Evolutionary conservation across 2,113 vertebrate genomes (phyloP).

Genomic region (Fregetta grallaria): DNA sequence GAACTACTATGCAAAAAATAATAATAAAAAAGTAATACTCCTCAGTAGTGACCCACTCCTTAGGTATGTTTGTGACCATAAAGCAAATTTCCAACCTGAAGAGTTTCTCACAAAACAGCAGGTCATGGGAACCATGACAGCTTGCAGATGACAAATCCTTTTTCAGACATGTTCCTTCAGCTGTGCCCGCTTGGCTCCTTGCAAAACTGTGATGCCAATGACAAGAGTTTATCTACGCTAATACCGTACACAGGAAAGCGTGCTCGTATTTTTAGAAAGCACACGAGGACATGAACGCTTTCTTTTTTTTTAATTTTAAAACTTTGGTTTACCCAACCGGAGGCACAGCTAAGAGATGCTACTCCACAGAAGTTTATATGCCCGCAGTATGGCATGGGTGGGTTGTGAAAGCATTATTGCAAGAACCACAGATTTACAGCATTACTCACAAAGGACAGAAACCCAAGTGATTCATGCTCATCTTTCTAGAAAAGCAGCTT

Average conservation of each 20-base stretch:
- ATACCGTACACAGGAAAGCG: neutral
- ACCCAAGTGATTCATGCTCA: neutral
- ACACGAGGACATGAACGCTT: neutral
- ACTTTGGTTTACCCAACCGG: neutral
- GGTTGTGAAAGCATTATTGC: neutral
- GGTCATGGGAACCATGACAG: neutral
- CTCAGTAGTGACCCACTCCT: neutral
- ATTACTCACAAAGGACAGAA: slow-evolving; percentile 18
- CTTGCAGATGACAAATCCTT: neutral
- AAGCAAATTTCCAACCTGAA: neutral
- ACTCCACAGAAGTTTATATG: neutral
- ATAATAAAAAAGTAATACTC: too few relatives aligned
- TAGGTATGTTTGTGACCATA: neutral
- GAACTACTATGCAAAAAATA: neutral
- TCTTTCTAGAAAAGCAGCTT: neutral
- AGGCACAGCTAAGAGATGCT: neutral
- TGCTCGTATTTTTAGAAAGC: neutral
- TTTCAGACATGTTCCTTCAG: neutral
- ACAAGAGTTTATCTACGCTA: neutral
- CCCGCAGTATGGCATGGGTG: neutral
- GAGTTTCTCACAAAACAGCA: neutral
- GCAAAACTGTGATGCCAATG: neutral
- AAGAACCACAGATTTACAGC: neutral
- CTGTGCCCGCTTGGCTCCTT: neutral
- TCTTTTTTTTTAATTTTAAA: neutral